Conservation (phyloP, 2,113 vertebrate species). For the Labeo catla region DNA sequence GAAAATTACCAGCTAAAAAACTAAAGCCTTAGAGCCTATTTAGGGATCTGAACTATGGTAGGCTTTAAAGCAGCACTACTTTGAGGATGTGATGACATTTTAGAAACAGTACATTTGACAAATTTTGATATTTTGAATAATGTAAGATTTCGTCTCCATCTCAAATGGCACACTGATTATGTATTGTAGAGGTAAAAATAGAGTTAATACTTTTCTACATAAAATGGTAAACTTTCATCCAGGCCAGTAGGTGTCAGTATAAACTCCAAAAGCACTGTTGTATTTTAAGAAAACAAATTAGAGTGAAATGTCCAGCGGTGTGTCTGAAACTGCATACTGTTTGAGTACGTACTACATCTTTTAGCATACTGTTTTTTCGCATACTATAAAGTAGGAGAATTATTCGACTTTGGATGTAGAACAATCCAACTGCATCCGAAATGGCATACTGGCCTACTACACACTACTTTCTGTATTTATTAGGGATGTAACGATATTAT, state of each 20-base stretch:
- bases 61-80: background rate
- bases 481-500: too few relatives aligned
- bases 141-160: background rate
- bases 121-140: background rate
- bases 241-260: background rate
- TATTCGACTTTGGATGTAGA: too few relatives aligned
- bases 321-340: too few relatives aligned
- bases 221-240: background rate
- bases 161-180: background rate
- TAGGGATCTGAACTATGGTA: background rate
- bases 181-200: background rate
- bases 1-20: constrained; percentile 74
- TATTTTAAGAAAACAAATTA: background rate
- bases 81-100: background rate
- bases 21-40: background rate
- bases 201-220: background rate
- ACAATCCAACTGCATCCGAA: too few relatives aligned
- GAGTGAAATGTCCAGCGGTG: background rate
- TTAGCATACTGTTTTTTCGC: too few relatives aligned
- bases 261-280: background rate
- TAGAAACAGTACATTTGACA: background rate
- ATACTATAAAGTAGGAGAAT: too few relatives aligned
- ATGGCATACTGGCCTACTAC: too few relatives aligned
- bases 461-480: too few relatives aligned
- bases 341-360: too few relatives aligned